Evolutionary conservation across 2,888 invertebrate species (phyloP).

Genomic region (Aphidoletes aphidimyza): DNA sequence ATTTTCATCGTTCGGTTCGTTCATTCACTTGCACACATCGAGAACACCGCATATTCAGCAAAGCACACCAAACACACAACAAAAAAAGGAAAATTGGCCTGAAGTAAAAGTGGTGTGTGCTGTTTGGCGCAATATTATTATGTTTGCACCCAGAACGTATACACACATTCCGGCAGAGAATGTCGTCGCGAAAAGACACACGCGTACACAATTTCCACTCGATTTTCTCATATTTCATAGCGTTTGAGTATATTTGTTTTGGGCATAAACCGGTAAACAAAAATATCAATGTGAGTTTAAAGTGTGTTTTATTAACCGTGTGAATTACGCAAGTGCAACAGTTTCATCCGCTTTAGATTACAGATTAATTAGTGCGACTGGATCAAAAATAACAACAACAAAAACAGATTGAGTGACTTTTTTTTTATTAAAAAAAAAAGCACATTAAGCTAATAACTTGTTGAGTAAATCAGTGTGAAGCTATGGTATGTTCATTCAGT

Average conservation of each 20-base stretch:
- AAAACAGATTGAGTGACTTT: no score
- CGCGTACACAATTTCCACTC: conserved; percentile 16
- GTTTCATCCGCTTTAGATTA: no score
- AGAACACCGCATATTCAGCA: not conserved
- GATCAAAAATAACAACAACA: no score
- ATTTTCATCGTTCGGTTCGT: no score
- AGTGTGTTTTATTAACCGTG: no score
- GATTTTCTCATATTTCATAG: conserved; percentile 47
- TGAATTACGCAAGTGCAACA: no score
- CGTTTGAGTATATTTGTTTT: not conserved
- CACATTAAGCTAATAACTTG: not conserved
- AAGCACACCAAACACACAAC: not conserved
- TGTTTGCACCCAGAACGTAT: conserved; percentile 35
- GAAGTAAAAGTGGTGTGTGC: not conserved
- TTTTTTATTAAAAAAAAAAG: not conserved
- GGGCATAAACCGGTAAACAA: conserved; percentile 5
- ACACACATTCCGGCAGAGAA: conserved; percentile 55
- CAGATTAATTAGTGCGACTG: no score
- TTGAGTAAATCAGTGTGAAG: not conserved
- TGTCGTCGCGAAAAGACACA: conserved; percentile 54
- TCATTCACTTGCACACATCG: no score
- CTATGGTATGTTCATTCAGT: not conserved
- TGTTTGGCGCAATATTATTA: conserved; percentile 45
- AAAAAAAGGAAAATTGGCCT: conserved; percentile 7
- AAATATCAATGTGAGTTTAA: no score